Conservation (phyloP, 2,888 invertebrate genomes). For the Aquatica leii region DNA sequence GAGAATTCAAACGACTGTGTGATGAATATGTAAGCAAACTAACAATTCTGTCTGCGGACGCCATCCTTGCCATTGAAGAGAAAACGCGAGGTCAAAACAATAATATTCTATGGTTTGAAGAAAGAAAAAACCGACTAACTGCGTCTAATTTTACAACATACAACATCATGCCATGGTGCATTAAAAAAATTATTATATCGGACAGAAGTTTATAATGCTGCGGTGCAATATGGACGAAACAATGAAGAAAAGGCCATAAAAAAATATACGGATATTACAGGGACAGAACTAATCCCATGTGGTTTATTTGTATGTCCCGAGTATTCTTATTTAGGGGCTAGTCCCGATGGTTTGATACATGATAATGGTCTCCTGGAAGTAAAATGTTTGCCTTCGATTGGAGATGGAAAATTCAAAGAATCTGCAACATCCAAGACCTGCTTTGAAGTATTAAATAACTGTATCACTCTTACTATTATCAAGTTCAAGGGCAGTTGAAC, state of each 20-base stretch:
- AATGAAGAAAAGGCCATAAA: not conserved
- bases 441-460: constrained; percentile 1
- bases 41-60: too few relatives aligned
- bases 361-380: not conserved
- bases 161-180: not conserved
- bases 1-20: not conserved
- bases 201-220: not conserved
- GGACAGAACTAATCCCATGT: not conserved
- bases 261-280: too few relatives aligned
- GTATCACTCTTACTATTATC: not conserved
- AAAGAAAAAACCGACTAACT: not conserved
- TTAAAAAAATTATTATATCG: not conserved
- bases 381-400: constrained; percentile 1
- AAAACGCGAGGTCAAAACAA: not conserved
- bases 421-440: not conserved
- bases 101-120: not conserved
- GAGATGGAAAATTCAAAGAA: not conserved
- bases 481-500: not conserved
- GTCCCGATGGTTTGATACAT: not conserved
- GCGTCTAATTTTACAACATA: not conserved
- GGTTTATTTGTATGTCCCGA: not conserved
- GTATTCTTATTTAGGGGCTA: not conserved
- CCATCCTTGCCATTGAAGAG: too few relatives aligned
- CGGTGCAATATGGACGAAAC: not conserved
- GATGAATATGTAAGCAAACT: too few relatives aligned